These are phyloP conservation scores for Odontamblyopus rebecca DNA, from an alignment of 2,797 vertebrate species.

Conservation along the genomic window DNA sequence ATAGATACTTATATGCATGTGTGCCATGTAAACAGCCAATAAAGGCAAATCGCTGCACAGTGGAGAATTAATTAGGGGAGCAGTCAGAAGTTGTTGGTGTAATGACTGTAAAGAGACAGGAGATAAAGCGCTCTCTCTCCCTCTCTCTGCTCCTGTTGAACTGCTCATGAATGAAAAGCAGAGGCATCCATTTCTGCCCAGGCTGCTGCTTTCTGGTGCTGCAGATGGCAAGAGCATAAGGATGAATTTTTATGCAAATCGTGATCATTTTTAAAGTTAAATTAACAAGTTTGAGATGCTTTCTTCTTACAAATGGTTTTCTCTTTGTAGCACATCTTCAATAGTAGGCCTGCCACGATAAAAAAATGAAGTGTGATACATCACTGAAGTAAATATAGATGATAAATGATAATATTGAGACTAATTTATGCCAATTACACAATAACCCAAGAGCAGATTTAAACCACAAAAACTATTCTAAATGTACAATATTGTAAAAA, in stretches of 20 bases:
- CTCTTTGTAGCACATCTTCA: not conserved
- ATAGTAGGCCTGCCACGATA: too few species aligned
- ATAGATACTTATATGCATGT: slow-evolving; percentile 28
- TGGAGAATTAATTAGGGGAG: slow-evolving; percentile 42
- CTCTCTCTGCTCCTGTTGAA: slow-evolving; percentile 9
- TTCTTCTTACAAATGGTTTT: not conserved
- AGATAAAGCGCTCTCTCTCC: slow-evolving; percentile 11
- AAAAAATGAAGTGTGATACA: too few species aligned
- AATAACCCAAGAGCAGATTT: too few species aligned
- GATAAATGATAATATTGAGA: too few species aligned
- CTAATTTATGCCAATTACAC: too few species aligned
- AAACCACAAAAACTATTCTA: too few species aligned
- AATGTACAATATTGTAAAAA: too few species aligned
- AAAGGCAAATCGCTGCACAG: slow-evolving; percentile 30
- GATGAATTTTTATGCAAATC: not conserved
- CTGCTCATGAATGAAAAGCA: slow-evolving; percentile 26
- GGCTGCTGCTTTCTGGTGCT: slow-evolving; percentile 1
- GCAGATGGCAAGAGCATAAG: slow-evolving; percentile 19
- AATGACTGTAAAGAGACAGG: slow-evolving; percentile 41
- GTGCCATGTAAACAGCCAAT: slow-evolving; percentile 45
- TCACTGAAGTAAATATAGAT: too few species aligned
- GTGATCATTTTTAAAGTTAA: not conserved
- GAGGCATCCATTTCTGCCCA: slow-evolving; percentile 13
- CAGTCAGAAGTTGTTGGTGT: slow-evolving; percentile 30
- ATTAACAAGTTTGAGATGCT: not conserved